Conservation (phyloP, 2,888 invertebrate genomes). For the Sialis fuliginosa region DNA sequence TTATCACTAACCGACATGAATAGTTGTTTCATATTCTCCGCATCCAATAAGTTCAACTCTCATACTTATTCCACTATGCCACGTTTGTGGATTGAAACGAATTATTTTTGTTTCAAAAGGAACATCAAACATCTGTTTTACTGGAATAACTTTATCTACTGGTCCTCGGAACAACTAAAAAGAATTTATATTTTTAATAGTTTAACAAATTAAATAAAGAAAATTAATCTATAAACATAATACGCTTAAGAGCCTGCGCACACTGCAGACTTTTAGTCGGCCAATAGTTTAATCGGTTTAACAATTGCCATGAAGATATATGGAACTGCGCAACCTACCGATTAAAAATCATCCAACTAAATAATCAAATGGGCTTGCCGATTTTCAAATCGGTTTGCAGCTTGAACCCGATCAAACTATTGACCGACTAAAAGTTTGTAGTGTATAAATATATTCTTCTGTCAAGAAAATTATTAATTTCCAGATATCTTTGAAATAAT, state of each 20-base stretch:
- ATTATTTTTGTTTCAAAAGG: constrained; percentile 61
- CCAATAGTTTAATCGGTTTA: too few relatives aligned
- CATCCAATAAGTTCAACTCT: constrained; percentile 64
- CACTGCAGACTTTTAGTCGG: background rate
- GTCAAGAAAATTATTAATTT: too few relatives aligned
- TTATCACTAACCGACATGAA: too few relatives aligned
- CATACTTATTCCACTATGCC: constrained; percentile 47
- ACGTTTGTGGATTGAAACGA: constrained; percentile 53
- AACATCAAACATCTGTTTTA: constrained; percentile 43
- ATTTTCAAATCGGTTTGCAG: too few relatives aligned
- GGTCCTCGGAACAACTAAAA: constrained; percentile 55
- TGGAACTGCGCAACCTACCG: too few relatives aligned
- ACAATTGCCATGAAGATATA: too few relatives aligned
- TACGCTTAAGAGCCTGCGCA: background rate
- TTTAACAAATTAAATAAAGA: background rate
- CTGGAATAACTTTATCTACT: constrained; percentile 34
- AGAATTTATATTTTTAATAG: background rate
- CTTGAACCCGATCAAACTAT: too few relatives aligned
- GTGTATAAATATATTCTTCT: too few relatives aligned
- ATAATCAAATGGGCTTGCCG: too few relatives aligned
- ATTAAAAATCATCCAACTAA: too few relatives aligned
- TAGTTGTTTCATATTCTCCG: constrained; percentile 15
- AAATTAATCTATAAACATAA: background rate
- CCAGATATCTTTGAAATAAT: too few relatives aligned
- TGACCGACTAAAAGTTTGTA: too few relatives aligned